Evolutionary conservation across 1,140 invertebrate species (phyloP).

Genomic region (Ooceraea biroi): DNA sequence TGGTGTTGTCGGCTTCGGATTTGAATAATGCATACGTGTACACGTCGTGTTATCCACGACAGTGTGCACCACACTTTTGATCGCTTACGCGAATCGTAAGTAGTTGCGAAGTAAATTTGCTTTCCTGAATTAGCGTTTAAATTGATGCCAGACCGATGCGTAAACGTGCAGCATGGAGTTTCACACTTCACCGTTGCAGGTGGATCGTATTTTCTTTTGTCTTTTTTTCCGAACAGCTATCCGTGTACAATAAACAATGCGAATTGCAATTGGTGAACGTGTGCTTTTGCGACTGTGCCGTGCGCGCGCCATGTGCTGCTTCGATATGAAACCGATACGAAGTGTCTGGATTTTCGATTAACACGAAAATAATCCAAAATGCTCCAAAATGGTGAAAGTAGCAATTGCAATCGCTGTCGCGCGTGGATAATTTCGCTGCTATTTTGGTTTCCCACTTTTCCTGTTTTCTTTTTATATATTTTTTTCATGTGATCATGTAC

Average conservation of each 20-base stretch:
- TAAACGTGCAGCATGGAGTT: not conserved
- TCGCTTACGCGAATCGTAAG: slow-evolving; percentile 26
- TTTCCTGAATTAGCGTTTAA: slow-evolving; percentile 34
- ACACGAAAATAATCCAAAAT: too few species aligned
- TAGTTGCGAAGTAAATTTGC: slow-evolving; percentile 35
- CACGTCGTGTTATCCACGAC: slow-evolving; percentile 1
- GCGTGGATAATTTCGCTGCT: too few species aligned
- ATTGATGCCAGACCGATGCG: not conserved
- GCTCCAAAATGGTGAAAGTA: too few species aligned
- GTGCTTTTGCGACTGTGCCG: too few species aligned
- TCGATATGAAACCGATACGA: too few species aligned
- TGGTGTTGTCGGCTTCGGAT: not conserved
- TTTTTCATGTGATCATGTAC: too few species aligned
- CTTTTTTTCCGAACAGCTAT: not conserved
- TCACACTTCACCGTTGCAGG: not conserved
- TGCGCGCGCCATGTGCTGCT: too few species aligned
- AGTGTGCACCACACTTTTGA: slow-evolving; percentile 5
- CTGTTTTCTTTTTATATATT: too few species aligned
- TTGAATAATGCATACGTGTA: slow-evolving; percentile 32
- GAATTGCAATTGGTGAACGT: slow-evolving; percentile 19
- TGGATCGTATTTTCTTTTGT: slow-evolving; percentile 4
- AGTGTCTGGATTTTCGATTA: too few species aligned
- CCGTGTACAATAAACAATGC: slow-evolving; percentile 18
- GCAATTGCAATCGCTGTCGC: too few species aligned
- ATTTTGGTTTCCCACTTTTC: too few species aligned